A percentile compares a stretch with the other conserved stretches of the same genome.
Conservation (phyloP, 2,113 vertebrate species). For the Austrofundulus limnaeus region DNA sequence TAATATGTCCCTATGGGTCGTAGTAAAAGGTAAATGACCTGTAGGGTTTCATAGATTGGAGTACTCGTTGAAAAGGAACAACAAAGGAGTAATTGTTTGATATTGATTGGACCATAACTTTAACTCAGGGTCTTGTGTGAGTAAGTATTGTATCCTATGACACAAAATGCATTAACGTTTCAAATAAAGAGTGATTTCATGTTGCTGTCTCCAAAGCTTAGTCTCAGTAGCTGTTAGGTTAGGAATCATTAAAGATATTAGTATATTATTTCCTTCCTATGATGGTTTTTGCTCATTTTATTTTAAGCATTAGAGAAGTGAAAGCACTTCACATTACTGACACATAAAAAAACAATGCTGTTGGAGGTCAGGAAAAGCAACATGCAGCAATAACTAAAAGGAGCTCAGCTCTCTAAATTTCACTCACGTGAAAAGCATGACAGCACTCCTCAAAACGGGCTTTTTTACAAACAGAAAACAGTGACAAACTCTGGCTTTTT, state of each 20-base stretch:
- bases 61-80: constrained; percentile 14
- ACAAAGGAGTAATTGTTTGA: constrained; percentile 29
- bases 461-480: background rate
- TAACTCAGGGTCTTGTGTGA: constrained; percentile 12
- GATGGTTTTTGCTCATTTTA: constrained; percentile 11
- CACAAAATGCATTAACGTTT: constrained; percentile 26
- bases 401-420: constrained; percentile 3
- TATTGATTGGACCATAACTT: constrained; percentile 20
- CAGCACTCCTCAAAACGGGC: too few relatives aligned
- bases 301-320: constrained; percentile 22
- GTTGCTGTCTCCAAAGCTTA: constrained; percentile 14
- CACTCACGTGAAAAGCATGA: constrained; percentile 1
- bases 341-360: constrained; percentile 18
- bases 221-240: constrained; percentile 33
- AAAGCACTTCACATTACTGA: constrained; percentile 31
- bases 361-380: constrained; percentile 9
- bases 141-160: background rate
- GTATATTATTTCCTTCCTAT: constrained; percentile 10
- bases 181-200: constrained; percentile 29
- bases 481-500: background rate
- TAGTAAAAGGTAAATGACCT: background rate
- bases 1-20: background rate
- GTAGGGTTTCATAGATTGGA: background rate
- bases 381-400: background rate
- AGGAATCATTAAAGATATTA: constrained; percentile 29